Conservation (phyloP, 2,113 vertebrate species). For the Odontesthes bonariensis region DNA sequence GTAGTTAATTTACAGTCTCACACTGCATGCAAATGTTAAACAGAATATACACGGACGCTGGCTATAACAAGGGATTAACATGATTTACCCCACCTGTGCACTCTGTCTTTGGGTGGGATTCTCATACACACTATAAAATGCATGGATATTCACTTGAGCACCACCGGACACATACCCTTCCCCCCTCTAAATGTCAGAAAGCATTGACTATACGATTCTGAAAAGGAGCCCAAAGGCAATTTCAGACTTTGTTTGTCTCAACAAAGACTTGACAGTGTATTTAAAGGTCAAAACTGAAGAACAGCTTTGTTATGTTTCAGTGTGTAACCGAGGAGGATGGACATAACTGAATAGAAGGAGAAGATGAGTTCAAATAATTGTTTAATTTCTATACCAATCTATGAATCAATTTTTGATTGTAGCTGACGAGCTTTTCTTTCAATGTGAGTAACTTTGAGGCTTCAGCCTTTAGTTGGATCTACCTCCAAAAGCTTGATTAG, state of each 20-base stretch:
- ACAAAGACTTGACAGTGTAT: slow-evolving; percentile 54
- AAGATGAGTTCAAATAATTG: not conserved
- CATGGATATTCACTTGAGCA: not conserved
- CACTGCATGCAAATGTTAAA: not conserved
- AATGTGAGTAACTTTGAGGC: no score
- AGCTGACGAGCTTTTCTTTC: no score
- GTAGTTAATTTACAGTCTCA: not conserved
- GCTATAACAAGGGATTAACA: not conserved
- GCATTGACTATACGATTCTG: slow-evolving; percentile 66
- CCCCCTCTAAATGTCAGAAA: slow-evolving; percentile 68
- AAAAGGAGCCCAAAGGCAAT: slow-evolving; percentile 56
- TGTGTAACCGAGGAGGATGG: not conserved
- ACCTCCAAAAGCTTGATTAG: no score
- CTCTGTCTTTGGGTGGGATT: not conserved
- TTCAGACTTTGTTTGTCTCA: slow-evolving; percentile 62
- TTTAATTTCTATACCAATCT: not conserved
- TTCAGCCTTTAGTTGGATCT: no score
- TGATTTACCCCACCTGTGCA: slow-evolving; percentile 26
- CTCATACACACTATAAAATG: slow-evolving; percentile 5
- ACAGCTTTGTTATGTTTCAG: not conserved
- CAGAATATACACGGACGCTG: slow-evolving; percentile 5
- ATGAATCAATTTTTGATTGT: no score
- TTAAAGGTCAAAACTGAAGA: slow-evolving; percentile 65
- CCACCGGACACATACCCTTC: not conserved
- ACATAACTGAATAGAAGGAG: not conserved